Conservation (phyloP, 2,113 vertebrate genomes). For the Trematocara variabile region DNA sequence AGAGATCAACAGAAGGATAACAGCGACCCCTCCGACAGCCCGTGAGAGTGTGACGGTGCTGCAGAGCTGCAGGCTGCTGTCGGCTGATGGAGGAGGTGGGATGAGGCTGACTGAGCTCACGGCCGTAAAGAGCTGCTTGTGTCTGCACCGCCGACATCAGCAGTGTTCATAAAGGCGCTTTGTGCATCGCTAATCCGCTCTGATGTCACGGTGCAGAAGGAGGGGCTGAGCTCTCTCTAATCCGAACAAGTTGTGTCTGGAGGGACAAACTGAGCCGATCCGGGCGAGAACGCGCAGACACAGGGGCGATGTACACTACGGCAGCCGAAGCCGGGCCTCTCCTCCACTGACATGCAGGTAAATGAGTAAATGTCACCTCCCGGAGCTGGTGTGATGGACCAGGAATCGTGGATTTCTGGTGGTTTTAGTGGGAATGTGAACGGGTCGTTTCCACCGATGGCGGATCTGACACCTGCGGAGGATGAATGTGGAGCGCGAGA, state of each 20-base stretch:
- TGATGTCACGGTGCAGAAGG: constrained; percentile 71
- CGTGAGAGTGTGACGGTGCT: background rate
- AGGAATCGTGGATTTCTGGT: background rate
- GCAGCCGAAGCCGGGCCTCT: constrained; percentile 37
- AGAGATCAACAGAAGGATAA: background rate
- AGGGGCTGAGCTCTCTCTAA: constrained; percentile 63
- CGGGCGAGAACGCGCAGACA: background rate
- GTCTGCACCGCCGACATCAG: constrained; percentile 5
- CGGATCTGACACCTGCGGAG: constrained; percentile 42
- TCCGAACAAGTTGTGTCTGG: constrained; percentile 41
- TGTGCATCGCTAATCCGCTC: constrained; percentile 70
- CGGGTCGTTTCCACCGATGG: constrained; percentile 6
- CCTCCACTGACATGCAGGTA: constrained; percentile 61
- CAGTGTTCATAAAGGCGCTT: constrained; percentile 54
- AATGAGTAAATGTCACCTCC: background rate
- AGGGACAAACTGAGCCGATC: constrained; percentile 23
- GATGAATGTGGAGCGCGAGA: background rate
- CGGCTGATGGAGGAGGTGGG: constrained; percentile 12
- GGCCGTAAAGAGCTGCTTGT: background rate
- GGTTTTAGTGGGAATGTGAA: background rate
- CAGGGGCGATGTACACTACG: constrained; percentile 24
- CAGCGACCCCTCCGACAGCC: constrained; percentile 25
- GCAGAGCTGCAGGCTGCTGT: constrained; percentile 10
- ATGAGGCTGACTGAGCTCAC: background rate
- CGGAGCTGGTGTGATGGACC: background rate